These are phyloP conservation scores for Teinopalpus imperialis DNA, from an alignment of 2,888 invertebrate species.

Conservation along the genomic window DNA sequence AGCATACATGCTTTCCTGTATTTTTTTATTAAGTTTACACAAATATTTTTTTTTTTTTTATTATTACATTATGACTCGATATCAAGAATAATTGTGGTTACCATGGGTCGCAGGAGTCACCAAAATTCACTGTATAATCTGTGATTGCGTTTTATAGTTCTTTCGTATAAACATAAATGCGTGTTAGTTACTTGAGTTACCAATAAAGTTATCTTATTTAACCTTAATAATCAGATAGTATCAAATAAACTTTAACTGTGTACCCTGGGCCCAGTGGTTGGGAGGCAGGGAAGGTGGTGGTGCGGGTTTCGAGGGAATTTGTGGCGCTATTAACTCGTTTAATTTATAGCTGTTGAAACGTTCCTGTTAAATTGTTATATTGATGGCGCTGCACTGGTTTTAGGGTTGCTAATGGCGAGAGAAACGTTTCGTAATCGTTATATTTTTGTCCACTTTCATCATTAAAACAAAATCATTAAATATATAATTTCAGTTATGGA, in stretches of 20 bases:
- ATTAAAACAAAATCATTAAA: too few species aligned
- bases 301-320: slow-evolving; percentile 44
- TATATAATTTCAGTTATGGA: too few species aligned
- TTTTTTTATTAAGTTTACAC: too few species aligned
- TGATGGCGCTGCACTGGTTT: slow-evolving; percentile 55
- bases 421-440: neutral
- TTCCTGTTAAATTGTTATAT: slow-evolving; percentile 77
- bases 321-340: slow-evolving; percentile 68
- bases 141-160: too few species aligned
- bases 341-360: slow-evolving; percentile 77
- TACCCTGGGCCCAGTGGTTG: slow-evolving; percentile 34
- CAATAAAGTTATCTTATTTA: slow-evolving; percentile 6
- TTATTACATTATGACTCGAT: too few species aligned
- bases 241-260: slow-evolving; percentile 16
- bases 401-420: slow-evolving; percentile 49
- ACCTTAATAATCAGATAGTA: slow-evolving; percentile 13
- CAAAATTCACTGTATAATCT: too few species aligned
- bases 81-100: too few species aligned
- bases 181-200: too few species aligned
- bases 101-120: too few species aligned
- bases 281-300: slow-evolving; percentile 4
- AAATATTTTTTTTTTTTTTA: too few species aligned
- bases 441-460: neutral
- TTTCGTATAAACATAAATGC: too few species aligned
- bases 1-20: too few species aligned